These are phyloP conservation scores for Sus scrofa DNA, from an alignment of 2,113 vertebrate species.

Conservation along the genomic window T2T-Sscrofa CM000817.6:83289501-83290000, in stretches of 20 bases:
- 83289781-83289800: background rate
- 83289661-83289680: background rate
- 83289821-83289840: background rate
- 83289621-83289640: background rate
- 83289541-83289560: background rate
- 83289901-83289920: constrained; percentile 20
- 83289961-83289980: background rate
- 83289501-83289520: background rate
- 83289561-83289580: background rate
- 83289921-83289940: constrained; percentile 12
- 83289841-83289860: constrained; percentile 20
- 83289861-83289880: background rate
- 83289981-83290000: background rate
- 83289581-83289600: background rate
- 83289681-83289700: constrained; percentile 4
- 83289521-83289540: background rate
- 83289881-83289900: constrained; percentile 18
- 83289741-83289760: background rate
- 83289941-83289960: background rate
- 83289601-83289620: background rate
- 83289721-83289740: background rate
- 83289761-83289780: background rate
- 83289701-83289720: constrained; percentile 15
- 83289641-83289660: background rate
- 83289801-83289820: background rate